These are phyloP conservation scores for Eueides isabella DNA, from an alignment of 1,140 invertebrate genomes.

Conservation along the genomic window DNA sequence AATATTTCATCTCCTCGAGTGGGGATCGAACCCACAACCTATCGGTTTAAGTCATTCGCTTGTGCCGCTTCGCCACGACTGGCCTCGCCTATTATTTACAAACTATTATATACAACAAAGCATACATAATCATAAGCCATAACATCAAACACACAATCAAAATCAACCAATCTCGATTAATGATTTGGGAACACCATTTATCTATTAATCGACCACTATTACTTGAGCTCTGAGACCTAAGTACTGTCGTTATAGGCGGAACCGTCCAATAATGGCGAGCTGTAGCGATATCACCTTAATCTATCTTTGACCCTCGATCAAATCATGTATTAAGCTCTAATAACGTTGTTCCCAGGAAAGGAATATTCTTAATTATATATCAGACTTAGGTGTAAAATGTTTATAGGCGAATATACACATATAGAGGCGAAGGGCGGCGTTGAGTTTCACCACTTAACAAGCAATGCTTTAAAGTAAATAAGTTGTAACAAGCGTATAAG, in stretches of 20 bases:
- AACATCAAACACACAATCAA: constrained; percentile 1
- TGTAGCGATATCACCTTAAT: constrained; percentile 22
- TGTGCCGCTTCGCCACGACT: no score
- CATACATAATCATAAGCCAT: background rate
- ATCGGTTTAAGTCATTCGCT: no score
- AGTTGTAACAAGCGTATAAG: no score
- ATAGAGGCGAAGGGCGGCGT: no score
- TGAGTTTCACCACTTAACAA: no score
- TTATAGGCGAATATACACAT: no score
- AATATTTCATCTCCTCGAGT: no score
- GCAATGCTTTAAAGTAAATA: no score
- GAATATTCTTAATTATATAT: background rate
- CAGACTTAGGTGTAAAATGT: background rate
- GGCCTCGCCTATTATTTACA: no score
- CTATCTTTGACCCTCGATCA: background rate
- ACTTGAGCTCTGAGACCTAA: constrained; percentile 8
- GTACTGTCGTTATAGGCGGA: background rate
- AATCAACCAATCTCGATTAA: constrained; percentile 19
- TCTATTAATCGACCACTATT: constrained; percentile 15
- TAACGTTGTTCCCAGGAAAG: background rate
- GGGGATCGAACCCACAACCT: no score
- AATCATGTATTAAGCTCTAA: background rate
- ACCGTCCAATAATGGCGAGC: background rate
- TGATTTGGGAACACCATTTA: constrained; percentile 23
- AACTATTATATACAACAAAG: background rate